These are phyloP conservation scores for Albula glossodonta DNA, from an alignment of 2,113 vertebrate species.

Conservation along the genomic window DNA sequence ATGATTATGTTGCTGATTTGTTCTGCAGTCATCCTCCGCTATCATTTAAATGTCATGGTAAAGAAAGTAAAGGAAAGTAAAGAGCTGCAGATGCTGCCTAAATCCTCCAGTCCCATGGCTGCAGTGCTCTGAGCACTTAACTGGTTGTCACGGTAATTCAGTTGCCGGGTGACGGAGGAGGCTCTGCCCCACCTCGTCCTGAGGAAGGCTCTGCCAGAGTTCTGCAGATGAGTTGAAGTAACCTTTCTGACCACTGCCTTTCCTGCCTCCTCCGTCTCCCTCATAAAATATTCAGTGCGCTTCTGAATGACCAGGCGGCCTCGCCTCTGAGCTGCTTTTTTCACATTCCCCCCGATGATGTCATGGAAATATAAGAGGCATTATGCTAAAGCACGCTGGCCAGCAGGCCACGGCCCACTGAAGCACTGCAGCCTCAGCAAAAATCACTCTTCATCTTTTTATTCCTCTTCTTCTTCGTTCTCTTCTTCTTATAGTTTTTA, in stretches of 20 bases:
- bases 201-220: constrained; percentile 33
- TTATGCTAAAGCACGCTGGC: background rate
- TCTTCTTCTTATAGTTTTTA: constrained; percentile 63
- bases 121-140: constrained; percentile 47
- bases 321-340: constrained; percentile 73
- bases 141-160: background rate
- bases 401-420: background rate
- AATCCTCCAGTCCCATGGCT: constrained; percentile 65
- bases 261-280: constrained; percentile 86
- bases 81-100: too few species aligned
- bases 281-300: constrained; percentile 98
- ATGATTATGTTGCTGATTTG: too few species aligned
- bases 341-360: constrained; percentile 2
- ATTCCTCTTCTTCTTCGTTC: background rate
- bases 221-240: constrained; percentile 78
- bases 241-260: constrained; percentile 90
- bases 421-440: background rate
- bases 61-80: too few species aligned
- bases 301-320: constrained; percentile 86
- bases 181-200: constrained; percentile 65
- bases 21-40: too few species aligned
- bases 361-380: constrained; percentile 21
- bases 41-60: too few species aligned
- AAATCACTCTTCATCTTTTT: background rate
- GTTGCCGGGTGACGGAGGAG: constrained; percentile 24